Percentiles rank a stretch among this genome's conserved stretches.
phyloP scores from a whole-genome alignment of 1,140 invertebrate genomes.

The Ectropis grisescens region DNA sequence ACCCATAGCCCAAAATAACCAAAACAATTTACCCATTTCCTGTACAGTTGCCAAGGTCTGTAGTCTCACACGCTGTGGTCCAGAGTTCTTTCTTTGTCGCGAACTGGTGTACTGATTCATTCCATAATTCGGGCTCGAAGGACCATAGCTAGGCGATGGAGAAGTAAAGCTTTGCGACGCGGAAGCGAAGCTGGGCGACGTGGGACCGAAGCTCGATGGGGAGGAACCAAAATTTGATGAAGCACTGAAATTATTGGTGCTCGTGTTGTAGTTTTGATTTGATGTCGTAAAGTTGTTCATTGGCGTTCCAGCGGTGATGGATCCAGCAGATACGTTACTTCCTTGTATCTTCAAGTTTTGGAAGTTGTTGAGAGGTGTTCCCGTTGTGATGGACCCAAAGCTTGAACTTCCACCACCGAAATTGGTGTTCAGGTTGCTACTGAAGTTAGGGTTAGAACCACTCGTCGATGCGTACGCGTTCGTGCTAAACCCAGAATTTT shows the following conservation, averaged over 20 bases:
- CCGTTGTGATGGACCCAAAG: conserved; percentile 6
- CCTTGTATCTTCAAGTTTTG: too few species aligned
- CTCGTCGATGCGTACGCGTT: not conserved
- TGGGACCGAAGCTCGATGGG: too few species aligned
- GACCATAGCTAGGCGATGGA: too few species aligned
- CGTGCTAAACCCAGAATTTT: conserved; percentile 4
- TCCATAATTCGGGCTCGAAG: conserved; percentile 12
- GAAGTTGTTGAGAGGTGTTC: not conserved
- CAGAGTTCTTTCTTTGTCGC: conserved; percentile 57
- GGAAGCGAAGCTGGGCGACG: too few species aligned
- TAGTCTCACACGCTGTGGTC: conserved; percentile 57
- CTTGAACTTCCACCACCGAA: too few species aligned
- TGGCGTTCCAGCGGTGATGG: conserved; percentile 15
- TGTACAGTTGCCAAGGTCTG: conserved; percentile 66
- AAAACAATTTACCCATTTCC: conserved; percentile 61
- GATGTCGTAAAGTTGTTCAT: too few species aligned
- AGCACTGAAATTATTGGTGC: too few species aligned
- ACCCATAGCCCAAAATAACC: conserved; percentile 10
- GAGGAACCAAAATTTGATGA: too few species aligned
- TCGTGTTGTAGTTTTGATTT: too few species aligned
- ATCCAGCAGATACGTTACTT: conserved; percentile 4
- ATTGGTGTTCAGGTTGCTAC: too few species aligned
- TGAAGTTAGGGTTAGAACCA: not conserved
- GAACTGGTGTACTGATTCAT: conserved; percentile 28
- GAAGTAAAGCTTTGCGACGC: too few species aligned